phyloP scores from a whole-genome alignment of 2,113 vertebrate genomes.

The Tragelaphus buxtoni region DNA sequence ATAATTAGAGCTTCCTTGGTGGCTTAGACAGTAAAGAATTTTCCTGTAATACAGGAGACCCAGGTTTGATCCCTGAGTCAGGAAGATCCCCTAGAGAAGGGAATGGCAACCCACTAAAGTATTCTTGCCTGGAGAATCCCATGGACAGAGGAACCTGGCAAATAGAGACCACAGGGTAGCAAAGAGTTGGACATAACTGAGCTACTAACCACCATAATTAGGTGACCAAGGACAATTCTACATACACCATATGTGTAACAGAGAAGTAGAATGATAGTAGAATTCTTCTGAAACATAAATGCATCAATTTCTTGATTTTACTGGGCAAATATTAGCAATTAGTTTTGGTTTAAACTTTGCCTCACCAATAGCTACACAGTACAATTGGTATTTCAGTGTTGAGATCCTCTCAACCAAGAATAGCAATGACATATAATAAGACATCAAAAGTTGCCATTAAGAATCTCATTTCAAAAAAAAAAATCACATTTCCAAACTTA shows the following conservation, averaged over 20 bases:
- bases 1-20: neutral
- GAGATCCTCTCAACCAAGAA: neutral
- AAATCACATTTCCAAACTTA: neutral
- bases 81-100: neutral
- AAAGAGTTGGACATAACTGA: neutral
- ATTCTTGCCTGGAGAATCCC: neutral
- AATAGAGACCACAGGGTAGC: neutral
- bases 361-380: neutral
- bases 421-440: neutral
- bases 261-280: neutral
- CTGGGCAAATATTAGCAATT: neutral
- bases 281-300: neutral
- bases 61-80: neutral
- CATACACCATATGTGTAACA: neutral
- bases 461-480: neutral
- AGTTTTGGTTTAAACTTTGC: neutral
- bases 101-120: neutral
- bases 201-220: neutral
- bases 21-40: neutral
- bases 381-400: neutral
- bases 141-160: neutral
- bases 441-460: neutral
- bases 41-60: neutral
- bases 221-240: neutral
- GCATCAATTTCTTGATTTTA: neutral